Base-by-base conservation (phyloP, 2,797 vertebrate species). In the Semaprochilodus insignis region DNA sequence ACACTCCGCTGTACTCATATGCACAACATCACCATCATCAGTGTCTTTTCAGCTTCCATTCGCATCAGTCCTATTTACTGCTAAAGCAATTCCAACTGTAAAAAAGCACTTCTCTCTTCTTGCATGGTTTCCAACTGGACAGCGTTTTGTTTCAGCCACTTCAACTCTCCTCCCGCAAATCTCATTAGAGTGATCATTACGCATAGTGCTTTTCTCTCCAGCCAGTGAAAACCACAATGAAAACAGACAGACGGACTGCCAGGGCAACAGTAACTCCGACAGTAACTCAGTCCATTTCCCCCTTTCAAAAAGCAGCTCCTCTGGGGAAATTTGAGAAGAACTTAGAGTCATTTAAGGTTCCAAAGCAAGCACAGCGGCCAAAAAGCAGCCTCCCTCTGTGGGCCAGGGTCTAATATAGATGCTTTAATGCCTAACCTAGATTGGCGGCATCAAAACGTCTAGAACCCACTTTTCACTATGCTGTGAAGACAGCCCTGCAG, bases 181-280 rank as follows among this genome's bases (percentile, higher is more conserved):
- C 79, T 65, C 74, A 76, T 77, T 82, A 77, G 36, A 63, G 67
- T 74, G 34, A 62, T 86, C 78, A 63, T 86, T 84, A 84, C 77
- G 44, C 27, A n/a, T 48, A 48, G 40, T 34, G 63, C 60, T 80
- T 73, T 84, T 78, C 19, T 73, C 78, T 70, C 21, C 74, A 80
- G 73, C 74, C 67, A 77, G 78, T 62, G 57, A 70, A 80, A 87
- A 78, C 77, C 72, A 52, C 80, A 77, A 65, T 54, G 57, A 63
- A 80, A 70, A 80, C 77, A 82, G 69, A 78, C 69, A n/a, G 54
- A 82, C 44, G 40, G 36, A 16, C 74, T 77, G 80, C 81, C 52
- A 74, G 60, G 78, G 14, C 65, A 48, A 54, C 65, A 48, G 31
- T 57, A 36, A 69, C 48, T 74, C 63, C 17, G 70, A 74, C 60